Conservation (phyloP, 2,113 vertebrate genomes). For the Gadus macrocephalus region DNA sequence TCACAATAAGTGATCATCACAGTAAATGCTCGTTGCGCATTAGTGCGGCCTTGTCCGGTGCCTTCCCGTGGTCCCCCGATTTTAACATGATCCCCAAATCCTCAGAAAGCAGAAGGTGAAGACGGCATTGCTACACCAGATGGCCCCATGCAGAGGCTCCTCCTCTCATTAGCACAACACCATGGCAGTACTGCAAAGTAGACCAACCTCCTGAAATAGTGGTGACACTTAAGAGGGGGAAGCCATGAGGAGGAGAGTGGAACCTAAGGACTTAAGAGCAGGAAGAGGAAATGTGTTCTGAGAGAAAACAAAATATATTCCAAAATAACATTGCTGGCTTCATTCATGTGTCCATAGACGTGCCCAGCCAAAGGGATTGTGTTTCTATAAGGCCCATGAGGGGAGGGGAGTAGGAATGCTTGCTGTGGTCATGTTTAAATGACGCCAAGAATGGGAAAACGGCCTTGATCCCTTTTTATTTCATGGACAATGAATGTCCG, state of each 20-base stretch:
- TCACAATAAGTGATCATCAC: conserved; percentile 7
- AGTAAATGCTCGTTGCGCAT: conserved; percentile 12
- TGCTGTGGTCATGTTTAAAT: conserved; percentile 7
- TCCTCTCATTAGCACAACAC: conserved; percentile 35
- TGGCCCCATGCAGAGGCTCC: conserved; percentile 28
- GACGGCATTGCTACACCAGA: conserved; percentile 8
- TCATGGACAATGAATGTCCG: conserved; percentile 17
- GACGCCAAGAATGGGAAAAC: conserved; percentile 11
- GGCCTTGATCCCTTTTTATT: conserved; percentile 34
- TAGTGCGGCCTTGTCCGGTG: too few relatives aligned
- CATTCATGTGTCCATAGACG: conserved; percentile 35
- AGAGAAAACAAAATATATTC: conserved; percentile 54
- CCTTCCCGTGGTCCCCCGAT: too few relatives aligned
- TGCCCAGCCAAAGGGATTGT: conserved; percentile 25
- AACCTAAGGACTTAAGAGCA: conserved; percentile 38
- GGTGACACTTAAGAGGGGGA: conserved; percentile 30
- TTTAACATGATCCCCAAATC: not conserved
- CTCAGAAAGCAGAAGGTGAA: conserved; percentile 20
- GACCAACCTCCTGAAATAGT: conserved; percentile 56
- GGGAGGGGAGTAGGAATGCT: not conserved
- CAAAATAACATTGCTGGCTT: conserved; percentile 63
- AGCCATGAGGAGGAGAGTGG: conserved; percentile 39
- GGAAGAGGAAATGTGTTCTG: conserved; percentile 67
- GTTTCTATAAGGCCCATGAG: conserved; percentile 24
- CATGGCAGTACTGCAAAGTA: conserved; percentile 34